Conservation (phyloP, 2,888 invertebrate genomes). For the Drosophila mayaguana region DNA sequence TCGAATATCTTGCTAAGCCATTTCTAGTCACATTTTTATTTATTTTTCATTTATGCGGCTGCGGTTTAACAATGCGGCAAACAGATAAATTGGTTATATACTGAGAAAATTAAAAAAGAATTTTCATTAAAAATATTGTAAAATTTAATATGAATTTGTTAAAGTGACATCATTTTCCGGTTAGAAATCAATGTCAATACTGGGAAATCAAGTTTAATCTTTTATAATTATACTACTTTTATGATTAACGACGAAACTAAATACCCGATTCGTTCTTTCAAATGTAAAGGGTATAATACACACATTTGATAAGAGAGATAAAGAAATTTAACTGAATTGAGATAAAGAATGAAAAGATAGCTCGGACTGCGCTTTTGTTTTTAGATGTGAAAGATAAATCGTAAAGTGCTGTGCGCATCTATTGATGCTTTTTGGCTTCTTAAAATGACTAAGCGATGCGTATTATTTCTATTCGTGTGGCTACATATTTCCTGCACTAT, state of each 20-base stretch:
- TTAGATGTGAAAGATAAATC: conserved; percentile 21
- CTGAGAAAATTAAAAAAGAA: neutral
- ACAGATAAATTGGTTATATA: neutral
- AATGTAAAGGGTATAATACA: conserved; percentile 13
- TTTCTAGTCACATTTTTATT: neutral
- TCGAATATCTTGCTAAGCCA: no score
- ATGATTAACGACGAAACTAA: neutral
- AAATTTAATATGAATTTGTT: neutral
- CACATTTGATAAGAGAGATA: conserved; percentile 51
- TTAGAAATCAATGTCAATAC: neutral
- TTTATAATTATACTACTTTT: neutral
- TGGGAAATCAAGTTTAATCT: neutral
- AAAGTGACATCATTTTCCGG: neutral
- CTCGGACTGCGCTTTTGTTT: conserved; percentile 17
- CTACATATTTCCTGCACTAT: neutral
- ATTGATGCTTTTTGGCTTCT: neutral
- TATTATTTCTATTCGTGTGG: conserved; percentile 20
- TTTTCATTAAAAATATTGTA: neutral
- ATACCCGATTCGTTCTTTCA: neutral
- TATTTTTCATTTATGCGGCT: neutral
- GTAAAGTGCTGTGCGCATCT: conserved; percentile 23
- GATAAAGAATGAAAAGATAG: conserved; percentile 48
- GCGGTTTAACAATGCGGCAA: neutral
- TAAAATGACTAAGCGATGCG: conserved; percentile 20
- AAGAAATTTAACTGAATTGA: conserved; percentile 32